Percentiles rank a stretch among this genome's conserved stretches.
Evolutionary conservation across 2,888 invertebrate species (phyloP).

Genomic region (Archaeoteleia sp.): DNA sequence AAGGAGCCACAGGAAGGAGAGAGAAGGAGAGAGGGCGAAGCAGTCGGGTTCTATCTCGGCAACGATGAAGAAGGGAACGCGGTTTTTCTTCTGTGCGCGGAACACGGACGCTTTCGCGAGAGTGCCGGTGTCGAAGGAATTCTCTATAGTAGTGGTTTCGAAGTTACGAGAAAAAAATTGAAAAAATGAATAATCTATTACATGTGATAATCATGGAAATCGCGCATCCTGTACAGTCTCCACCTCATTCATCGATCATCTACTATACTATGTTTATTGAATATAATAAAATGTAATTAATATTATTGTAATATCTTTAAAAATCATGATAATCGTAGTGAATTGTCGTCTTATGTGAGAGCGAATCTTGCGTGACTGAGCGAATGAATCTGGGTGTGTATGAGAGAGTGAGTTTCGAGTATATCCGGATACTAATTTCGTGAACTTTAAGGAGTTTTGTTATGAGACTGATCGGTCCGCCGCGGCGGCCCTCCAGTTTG

Average conservation of each 20-base stretch:
- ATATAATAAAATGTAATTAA: constrained; percentile 73
- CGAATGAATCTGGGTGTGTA: constrained; percentile 42
- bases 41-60: constrained; percentile 11
- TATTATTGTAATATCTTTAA: constrained; percentile 76
- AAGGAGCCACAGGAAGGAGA: constrained; percentile 26
- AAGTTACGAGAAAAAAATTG: constrained; percentile 45
- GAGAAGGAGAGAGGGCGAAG: constrained; percentile 24
- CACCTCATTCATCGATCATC: constrained; percentile 82
- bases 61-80: not conserved
- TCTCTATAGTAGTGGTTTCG: constrained; percentile 27
- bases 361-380: too few relatives aligned
- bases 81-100: constrained; percentile 1
- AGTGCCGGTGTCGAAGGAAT: constrained; percentile 44
- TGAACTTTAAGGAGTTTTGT: constrained; percentile 63
- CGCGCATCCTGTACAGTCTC: constrained; percentile 79
- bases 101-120: constrained; percentile 24
- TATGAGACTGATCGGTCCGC: constrained; percentile 72
- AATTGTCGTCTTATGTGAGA: constrained; percentile 64
- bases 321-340: constrained; percentile 79
- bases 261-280: constrained; percentile 78
- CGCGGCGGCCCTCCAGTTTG: constrained; percentile 66
- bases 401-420: constrained; percentile 15
- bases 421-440: constrained; percentile 57
- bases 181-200: constrained; percentile 80
- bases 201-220: constrained; percentile 79